Base-by-base conservation (phyloP, 2,113 vertebrate genomes). In the Todiramphus saurophagus region DNA sequence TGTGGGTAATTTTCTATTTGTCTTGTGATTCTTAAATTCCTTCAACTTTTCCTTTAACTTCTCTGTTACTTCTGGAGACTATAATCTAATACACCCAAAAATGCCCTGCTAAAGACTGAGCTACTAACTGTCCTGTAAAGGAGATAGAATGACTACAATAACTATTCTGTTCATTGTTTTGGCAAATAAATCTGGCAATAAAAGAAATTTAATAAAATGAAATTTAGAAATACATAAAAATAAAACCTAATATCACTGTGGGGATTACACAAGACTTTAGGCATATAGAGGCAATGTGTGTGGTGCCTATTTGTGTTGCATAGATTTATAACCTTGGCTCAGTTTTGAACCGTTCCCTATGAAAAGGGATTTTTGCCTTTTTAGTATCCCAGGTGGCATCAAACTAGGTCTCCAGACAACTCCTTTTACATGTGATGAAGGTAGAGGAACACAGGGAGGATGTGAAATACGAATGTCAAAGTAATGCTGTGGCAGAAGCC, bases 1-100 rank as follows among this genome's bases (percentile, higher is more conserved):
- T 74, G 37, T 93, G 59, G 59, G 63, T 89, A 74, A 46, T 87
- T 90, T 83, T 63, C 11, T 86, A 70, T 83, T 89, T 89, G 14
- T 55, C 28, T 60, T 83, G 7, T 53, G 64, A 83, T 83, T 83
- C 75, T 80, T 86, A 59, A 86, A 81, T 83, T 70, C 60, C 46
- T 83, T 89, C 31, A 70, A n/a, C 28, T 83, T 94, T 87, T 87
- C 17, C 43, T 82, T 59, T 73, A 76, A 66, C 2, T 68, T 83
- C 80, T 81, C 43, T 69, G 11, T 87, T 91, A 43, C 46, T 30
- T 37, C 46, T 77, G 41, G 28, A 90, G 46, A 43, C 60, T 68
- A 55, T 84, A 78, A 87, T 81, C 51, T 84, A 89, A 74, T 39
- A 78, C 24, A 44, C 5, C 5, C 7, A 2, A 43, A 77, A 93